phyloP scores from a whole-genome alignment of 2,888 invertebrate genomes.

The Latheticus oryzae region DNA sequence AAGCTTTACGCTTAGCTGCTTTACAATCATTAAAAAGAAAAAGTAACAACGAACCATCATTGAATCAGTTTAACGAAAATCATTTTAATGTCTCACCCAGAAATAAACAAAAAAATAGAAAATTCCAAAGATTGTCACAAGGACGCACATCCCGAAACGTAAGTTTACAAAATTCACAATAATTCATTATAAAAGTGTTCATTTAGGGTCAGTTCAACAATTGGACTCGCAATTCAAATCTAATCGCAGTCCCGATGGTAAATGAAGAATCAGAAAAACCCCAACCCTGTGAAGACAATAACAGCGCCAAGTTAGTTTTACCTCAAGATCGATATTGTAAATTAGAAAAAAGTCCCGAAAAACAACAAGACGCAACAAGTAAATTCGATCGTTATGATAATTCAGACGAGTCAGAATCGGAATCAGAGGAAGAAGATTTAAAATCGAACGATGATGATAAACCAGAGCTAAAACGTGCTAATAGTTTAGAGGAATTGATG shows the following conservation, averaged over 20 bases:
- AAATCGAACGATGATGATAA: slow-evolving; percentile 52
- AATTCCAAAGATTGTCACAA: slow-evolving; percentile 45
- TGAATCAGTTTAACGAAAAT: slow-evolving; percentile 10
- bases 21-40: slow-evolving; percentile 64
- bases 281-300: no score
- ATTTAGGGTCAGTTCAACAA: slow-evolving; percentile 57
- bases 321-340: slow-evolving; percentile 61
- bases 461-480: slow-evolving; percentile 64
- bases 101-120: slow-evolving; percentile 47
- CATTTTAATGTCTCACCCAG: slow-evolving; percentile 40
- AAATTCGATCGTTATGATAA: slow-evolving; percentile 69
- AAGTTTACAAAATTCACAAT: slow-evolving; percentile 12
- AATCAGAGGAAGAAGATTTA: slow-evolving; percentile 59
- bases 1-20: slow-evolving; percentile 67
- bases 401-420: slow-evolving; percentile 65
- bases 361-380: slow-evolving; percentile 44
- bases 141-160: slow-evolving; percentile 47
- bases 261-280: slow-evolving; percentile 51
- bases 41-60: slow-evolving; percentile 7
- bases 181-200: no score
- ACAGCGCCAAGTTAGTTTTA: slow-evolving; percentile 57
- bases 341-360: slow-evolving; percentile 26
- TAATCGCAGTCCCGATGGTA: slow-evolving; percentile 67
- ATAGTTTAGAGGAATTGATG: slow-evolving; percentile 68
- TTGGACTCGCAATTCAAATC: slow-evolving; percentile 64